Evolutionary conservation across 2,797 vertebrate genomes (phyloP).

Genomic region (Catostomus latipinnis): DNA sequence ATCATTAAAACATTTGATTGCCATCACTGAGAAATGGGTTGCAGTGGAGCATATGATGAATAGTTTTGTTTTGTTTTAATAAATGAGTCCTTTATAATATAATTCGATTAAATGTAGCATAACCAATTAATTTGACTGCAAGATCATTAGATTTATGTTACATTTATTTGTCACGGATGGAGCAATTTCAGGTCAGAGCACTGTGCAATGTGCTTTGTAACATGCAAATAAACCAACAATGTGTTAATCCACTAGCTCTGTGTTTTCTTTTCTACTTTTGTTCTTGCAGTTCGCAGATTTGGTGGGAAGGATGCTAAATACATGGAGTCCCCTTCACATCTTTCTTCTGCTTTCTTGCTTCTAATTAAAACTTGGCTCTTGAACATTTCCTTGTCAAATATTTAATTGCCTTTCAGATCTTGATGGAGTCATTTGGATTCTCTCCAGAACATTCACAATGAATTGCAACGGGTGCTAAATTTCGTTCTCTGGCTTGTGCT

Average conservation of each 20-base stretch:
- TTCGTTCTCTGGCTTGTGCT: background rate
- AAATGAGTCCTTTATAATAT: conserved; percentile 52
- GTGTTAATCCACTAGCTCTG: background rate
- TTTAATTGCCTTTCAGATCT: conserved; percentile 25
- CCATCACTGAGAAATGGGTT: background rate
- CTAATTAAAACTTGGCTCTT: conserved; percentile 36
- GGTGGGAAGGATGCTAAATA: conserved; percentile 33
- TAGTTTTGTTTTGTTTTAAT: conserved; percentile 23
- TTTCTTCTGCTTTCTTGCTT: conserved; percentile 45
- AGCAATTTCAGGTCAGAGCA: conserved; percentile 11
- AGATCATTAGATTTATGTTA: conserved; percentile 58
- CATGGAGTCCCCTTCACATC: conserved; percentile 6
- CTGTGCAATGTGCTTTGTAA: background rate
- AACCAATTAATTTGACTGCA: conserved; percentile 40
- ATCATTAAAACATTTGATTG: background rate
- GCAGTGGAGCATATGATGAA: conserved; percentile 11
- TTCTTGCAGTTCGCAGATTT: conserved; percentile 60
- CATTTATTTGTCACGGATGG: conserved; percentile 59
- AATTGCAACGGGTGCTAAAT: background rate
- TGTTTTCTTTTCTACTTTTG: conserved; percentile 40
- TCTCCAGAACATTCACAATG: conserved; percentile 9
- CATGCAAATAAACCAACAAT: background rate
- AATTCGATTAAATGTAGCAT: conserved; percentile 50
- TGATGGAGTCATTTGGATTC: conserved; percentile 37
- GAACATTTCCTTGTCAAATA: conserved; percentile 18